A percentile compares a stretch with the other conserved stretches of the same genome.
These are phyloP conservation scores for Glandiceps talaboti DNA, from an alignment of 53 echinoderm and acorn worm genomes.

Conservation along the genomic window DNA sequence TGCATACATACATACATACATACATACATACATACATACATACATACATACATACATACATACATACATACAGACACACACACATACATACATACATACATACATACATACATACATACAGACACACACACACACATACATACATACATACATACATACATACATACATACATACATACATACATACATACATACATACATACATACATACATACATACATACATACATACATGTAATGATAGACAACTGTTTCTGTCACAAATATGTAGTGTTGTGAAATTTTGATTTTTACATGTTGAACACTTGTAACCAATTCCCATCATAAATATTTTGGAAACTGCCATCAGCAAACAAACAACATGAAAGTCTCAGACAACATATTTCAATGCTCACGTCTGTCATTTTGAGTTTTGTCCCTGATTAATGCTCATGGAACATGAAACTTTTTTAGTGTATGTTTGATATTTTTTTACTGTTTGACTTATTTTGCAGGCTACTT, in stretches of 20 bases:
- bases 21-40: not conserved
- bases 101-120: not conserved
- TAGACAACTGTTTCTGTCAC: no score
- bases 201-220: not conserved
- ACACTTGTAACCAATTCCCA: no score
- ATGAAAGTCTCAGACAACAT: no score
- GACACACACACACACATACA: not conserved
- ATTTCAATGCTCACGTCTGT: no score
- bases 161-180: not conserved
- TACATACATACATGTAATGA: not conserved
- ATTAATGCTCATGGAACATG: not conserved
- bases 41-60: not conserved
- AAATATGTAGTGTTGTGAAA: no score
- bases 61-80: not conserved
- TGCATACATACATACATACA: not conserved
- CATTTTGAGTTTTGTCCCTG: not conserved
- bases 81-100: not conserved
- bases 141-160: not conserved
- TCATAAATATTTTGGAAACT: no score
- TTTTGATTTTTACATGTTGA: no score
- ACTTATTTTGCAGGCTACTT: constrained; percentile 15
- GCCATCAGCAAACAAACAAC: no score
- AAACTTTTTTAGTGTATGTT: not conserved
- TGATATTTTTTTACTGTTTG: not conserved
- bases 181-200: not conserved